Base-by-base conservation (phyloP, 2,888 invertebrate species). In the Netelia inedita region DNA sequence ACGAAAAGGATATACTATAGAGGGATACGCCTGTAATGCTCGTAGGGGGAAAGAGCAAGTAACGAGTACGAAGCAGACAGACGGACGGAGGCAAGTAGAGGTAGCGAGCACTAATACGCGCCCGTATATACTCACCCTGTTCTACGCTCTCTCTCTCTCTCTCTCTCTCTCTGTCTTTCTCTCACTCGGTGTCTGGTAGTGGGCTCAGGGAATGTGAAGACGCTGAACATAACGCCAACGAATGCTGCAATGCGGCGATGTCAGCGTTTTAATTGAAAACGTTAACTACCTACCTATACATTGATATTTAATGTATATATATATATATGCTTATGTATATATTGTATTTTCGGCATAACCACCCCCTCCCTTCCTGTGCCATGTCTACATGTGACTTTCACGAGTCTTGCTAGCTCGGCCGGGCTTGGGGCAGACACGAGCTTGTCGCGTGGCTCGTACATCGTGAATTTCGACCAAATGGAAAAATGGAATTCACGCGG, bases 221-320 rank as follows among this genome's bases (percentile, higher is more conserved):
- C 79, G 79, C 57, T 83, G 85, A 86, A 85, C 86, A 87, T 85
- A 86, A 85, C 83, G 79, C 79, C 83, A 86, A 85, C 85, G 87
- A 90, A 88, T 88, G 89, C 88, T 89, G 90, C 91, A 89, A 90
- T 91, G 89, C 89, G 88, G 88, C 88, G 87, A 89, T 88, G 90
- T 89, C 90, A 88, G 88, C 87, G 89, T 91, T 91, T 91, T 91
- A 91, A 91, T 91, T 91, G 89, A 90, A 90, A 90, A 89, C 79
- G 85, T 82, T 85, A 85, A 78, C 74, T 73, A 68, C 73, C 73
- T 69, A 6, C 73, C 28, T 59, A 53, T 74, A 69, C 61, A 61
- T 66, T 66, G 65, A 53, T 75, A 55, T 50, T 61, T 46, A 11
- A 63, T 35, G n/a, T 16, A 50, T 72, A 63, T 28, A 50, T 53